Evolutionary conservation across 2,797 vertebrate genomes (phyloP).

Genomic region (Phalanger gymnotis): DNA sequence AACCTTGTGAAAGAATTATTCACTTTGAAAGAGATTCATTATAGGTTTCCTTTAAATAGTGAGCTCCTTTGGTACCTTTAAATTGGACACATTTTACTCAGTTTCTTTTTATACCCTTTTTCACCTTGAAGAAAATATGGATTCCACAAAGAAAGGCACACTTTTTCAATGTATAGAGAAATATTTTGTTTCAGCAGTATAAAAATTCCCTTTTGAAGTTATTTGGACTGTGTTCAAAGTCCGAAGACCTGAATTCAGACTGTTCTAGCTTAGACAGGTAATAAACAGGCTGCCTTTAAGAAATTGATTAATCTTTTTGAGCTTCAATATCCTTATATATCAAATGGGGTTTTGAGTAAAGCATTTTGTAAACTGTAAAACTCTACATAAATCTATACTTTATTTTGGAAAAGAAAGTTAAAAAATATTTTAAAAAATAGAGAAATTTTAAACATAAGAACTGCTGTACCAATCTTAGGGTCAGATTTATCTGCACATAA

Average conservation of each 20-base stretch:
- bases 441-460: background rate
- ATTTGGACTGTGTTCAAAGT: background rate
- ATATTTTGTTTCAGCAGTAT: background rate
- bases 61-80: background rate
- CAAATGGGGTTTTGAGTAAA: background rate
- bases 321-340: background rate
- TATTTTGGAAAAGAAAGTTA: background rate
- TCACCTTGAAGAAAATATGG: background rate
- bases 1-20: slow-evolving; percentile 12
- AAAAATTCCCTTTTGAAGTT: background rate
- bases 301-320: background rate
- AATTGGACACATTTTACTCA: background rate
- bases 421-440: background rate
- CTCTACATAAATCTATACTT: background rate
- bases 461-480: background rate
- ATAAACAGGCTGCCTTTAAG: background rate
- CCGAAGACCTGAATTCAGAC: background rate
- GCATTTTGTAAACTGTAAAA: background rate
- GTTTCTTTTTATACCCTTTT: background rate
- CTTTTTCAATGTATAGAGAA: background rate
- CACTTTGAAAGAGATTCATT: background rate
- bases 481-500: background rate
- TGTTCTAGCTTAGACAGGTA: no score
- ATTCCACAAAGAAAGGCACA: background rate
- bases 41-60: slow-evolving; percentile 15